Evolutionary conservation across 2,113 vertebrate genomes (phyloP).

Genomic region (Psilopsiagon aurifrons): DNA sequence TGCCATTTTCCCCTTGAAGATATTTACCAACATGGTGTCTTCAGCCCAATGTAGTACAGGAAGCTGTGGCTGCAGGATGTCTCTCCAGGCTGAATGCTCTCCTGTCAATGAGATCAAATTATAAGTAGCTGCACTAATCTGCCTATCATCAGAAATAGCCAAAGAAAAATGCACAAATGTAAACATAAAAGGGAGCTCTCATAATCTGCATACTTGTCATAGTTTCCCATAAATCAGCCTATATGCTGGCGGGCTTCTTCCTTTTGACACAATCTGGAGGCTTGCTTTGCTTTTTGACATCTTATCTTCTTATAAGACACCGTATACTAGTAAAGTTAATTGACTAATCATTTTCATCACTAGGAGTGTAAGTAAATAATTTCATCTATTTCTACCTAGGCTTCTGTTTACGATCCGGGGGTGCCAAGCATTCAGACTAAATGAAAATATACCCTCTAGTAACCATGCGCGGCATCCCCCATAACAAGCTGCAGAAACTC

Average conservation of each 20-base stretch:
- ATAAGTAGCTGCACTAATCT: constrained; percentile 59
- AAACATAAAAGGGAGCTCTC: constrained; percentile 69
- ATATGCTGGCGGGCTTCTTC: background rate
- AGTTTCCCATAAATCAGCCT: constrained; percentile 43
- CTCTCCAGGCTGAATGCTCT: constrained; percentile 34
- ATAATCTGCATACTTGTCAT: constrained; percentile 66
- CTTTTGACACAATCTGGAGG: background rate
- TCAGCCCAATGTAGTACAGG: background rate
- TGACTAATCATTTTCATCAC: constrained; percentile 88
- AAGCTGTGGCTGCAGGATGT: background rate
- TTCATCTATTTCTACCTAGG: constrained; percentile 86
- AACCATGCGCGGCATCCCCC: constrained; percentile 89
- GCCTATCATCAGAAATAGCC: constrained; percentile 62
- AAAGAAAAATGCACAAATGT: constrained; percentile 71
- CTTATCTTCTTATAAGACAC: constrained; percentile 60
- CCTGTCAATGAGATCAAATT: constrained; percentile 61
- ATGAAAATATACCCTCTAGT: constrained; percentile 91
- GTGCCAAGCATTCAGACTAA: constrained; percentile 94
- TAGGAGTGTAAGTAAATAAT: constrained; percentile 79
- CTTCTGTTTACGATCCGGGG: constrained; percentile 84
- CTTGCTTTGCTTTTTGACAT: constrained; percentile 24
- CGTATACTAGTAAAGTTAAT: constrained; percentile 82
- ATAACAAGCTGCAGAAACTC: constrained; percentile 95
- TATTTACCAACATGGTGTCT: background rate
- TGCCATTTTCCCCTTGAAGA: constrained; percentile 13